Percentiles rank a stretch among this genome's conserved stretches.
Conservation (phyloP, 2,113 vertebrate genomes). For the Vicugna pacos region DNA sequence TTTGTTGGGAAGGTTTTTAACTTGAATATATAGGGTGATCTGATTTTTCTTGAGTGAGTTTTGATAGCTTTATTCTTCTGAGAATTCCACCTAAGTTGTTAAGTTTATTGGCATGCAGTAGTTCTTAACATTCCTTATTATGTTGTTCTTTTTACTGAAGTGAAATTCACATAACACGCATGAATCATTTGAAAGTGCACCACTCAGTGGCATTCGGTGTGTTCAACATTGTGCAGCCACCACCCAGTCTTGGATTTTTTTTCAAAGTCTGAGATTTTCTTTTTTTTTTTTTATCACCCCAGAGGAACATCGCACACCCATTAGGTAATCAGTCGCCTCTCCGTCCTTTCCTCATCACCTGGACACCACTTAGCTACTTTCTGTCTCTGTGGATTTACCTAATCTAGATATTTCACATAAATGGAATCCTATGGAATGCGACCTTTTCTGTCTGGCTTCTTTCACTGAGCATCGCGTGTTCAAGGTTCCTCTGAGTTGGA, state of each 20-base stretch:
- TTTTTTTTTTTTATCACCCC: neutral
- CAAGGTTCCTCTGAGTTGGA: neutral
- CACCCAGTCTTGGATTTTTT: neutral
- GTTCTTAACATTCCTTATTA: neutral
- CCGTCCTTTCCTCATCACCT: neutral
- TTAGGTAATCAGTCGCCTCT: neutral
- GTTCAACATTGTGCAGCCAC: neutral
- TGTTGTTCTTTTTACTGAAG: neutral
- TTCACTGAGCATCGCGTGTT: neutral
- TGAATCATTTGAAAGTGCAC: neutral
- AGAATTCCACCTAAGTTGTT: neutral
- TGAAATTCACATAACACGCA: neutral
- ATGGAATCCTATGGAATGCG: neutral
- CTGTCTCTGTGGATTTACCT: neutral
- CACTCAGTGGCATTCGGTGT: neutral
- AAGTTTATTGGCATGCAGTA: neutral
- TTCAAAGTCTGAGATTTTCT: neutral
- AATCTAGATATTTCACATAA: neutral
- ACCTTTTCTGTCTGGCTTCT: neutral
- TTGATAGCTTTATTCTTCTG: neutral
- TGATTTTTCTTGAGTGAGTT: conserved; percentile 25
- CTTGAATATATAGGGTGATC: neutral
- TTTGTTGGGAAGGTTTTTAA: neutral
- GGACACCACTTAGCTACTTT: neutral
- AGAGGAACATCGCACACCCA: neutral